A percentile compares a stretch with the other conserved stretches of the same genome.
Conservation (phyloP, 2,113 vertebrate species). For the Galbula dea region DNA sequence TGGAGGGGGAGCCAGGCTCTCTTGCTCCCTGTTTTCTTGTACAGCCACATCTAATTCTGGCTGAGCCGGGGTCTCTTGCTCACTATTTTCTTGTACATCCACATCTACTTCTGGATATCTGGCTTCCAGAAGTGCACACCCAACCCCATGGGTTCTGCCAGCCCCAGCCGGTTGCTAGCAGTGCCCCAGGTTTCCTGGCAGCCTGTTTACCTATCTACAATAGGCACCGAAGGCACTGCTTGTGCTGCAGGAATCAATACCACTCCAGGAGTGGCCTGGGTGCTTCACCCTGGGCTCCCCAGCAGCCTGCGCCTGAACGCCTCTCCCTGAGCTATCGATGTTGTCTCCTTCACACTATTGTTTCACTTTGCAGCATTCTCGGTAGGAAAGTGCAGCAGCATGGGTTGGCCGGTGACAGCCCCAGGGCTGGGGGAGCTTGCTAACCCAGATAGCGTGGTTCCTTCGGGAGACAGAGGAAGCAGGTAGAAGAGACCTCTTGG, state of each 20-base stretch:
- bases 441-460: background rate
- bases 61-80: background rate
- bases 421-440: background rate
- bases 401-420: background rate
- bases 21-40: background rate
- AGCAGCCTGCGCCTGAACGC: background rate
- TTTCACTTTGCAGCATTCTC: background rate
- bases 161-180: background rate
- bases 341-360: background rate
- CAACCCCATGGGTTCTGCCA: background rate
- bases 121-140: background rate
- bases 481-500: background rate
- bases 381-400: background rate
- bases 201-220: background rate
- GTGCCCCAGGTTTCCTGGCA: background rate
- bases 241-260: conserved; percentile 47
- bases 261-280: background rate
- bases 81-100: background rate
- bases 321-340: background rate
- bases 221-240: background rate
- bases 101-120: no score
- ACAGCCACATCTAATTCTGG: no score
- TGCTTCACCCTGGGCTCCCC: background rate
- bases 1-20: background rate
- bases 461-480: accelerated